Conservation (phyloP, 2,888 invertebrate genomes). For the Monoplex corrugatus region DNA sequence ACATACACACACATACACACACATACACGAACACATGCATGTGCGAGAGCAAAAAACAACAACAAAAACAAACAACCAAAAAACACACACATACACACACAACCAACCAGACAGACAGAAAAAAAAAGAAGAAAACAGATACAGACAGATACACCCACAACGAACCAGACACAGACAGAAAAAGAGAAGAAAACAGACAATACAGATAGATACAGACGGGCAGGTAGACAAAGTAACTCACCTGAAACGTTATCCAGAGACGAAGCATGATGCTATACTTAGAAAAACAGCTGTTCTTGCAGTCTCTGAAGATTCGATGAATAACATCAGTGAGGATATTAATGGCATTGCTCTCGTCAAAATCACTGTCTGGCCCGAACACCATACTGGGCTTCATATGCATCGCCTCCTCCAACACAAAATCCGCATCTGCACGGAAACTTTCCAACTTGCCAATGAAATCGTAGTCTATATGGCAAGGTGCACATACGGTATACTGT, state of each 20-base stretch:
- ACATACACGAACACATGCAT: no score
- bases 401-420: background rate
- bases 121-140: no score
- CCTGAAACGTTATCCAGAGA: background rate
- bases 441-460: constrained; percentile 28
- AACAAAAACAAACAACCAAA: no score
- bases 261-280: background rate
- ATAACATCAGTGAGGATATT: background rate
- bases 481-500: background rate
- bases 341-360: constrained; percentile 19
- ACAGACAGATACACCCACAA: no score
- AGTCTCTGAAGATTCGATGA: no score
- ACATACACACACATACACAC: background rate
- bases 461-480: constrained; percentile 7
- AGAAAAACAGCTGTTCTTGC: background rate
- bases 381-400: background rate
- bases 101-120: background rate
- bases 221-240: background rate
- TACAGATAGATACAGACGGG: no score
- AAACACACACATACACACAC: background rate
- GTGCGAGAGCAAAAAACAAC: no score
- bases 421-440: background rate
- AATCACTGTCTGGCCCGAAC: background rate
- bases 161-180: no score
- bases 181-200: no score